Percentiles rank a stretch among this genome's conserved stretches.
Conservation (phyloP, 1,140 invertebrate genomes). For the Tribolium castaneum region DNA sequence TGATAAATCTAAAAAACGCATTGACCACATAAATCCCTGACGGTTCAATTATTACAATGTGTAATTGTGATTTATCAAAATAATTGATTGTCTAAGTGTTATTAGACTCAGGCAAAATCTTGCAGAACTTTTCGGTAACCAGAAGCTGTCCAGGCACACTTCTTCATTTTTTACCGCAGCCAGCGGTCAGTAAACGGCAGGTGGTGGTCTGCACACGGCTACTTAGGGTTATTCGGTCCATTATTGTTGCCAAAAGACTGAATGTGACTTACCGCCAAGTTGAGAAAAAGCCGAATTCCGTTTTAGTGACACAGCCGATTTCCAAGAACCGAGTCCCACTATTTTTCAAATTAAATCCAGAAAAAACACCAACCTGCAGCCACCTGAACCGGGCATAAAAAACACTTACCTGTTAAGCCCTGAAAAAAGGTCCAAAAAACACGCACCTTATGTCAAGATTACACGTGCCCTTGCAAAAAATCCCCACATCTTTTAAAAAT, state of each 20-base stretch:
- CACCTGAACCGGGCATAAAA: slow-evolving; percentile 3
- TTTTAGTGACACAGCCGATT: neutral
- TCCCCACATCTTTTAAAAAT: slow-evolving; percentile 26
- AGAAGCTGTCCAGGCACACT: neutral
- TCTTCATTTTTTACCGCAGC: slow-evolving; percentile 12
- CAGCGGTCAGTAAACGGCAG: slow-evolving; percentile 27
- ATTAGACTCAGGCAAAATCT: too few relatives aligned
- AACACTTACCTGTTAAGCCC: neutral
- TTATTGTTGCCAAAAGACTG: slow-evolving; percentile 5
- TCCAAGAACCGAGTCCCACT: neutral
- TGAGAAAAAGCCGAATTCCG: neutral
- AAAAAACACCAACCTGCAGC: neutral
- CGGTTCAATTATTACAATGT: too few relatives aligned
- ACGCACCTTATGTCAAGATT: slow-evolving; percentile 5
- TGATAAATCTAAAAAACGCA: slow-evolving; percentile 8
- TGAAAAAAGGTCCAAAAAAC: slow-evolving; percentile 25
- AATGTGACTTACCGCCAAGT: slow-evolving; percentile 4
- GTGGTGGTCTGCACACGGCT: slow-evolving; percentile 21
- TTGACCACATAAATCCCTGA: neutral
- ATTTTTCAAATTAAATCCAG: neutral
- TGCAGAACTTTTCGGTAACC: too few relatives aligned
- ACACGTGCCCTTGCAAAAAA: slow-evolving; percentile 39
- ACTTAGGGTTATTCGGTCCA: slow-evolving; percentile 36
- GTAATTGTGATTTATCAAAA: too few relatives aligned
- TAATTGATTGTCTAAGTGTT: too few relatives aligned